Evolutionary conservation across 2,797 vertebrate genomes (phyloP), one percentile per base, ranked within the genome.

Genomic region (Clamator glandarius): DNA sequence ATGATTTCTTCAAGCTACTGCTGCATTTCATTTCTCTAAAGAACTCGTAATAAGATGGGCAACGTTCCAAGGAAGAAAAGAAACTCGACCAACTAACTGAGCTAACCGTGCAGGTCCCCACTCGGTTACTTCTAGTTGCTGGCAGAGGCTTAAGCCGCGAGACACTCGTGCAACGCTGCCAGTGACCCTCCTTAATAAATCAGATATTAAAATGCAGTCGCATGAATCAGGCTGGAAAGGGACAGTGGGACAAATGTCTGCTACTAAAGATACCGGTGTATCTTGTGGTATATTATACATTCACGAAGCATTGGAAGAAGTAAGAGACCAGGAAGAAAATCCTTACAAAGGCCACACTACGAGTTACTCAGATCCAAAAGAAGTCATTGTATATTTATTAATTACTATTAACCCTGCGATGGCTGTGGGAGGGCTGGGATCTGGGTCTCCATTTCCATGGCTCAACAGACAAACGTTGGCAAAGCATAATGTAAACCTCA

Each of bases 21-120:
- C 93, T 96, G 95, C 96, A 95, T 96, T 97, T 97, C 96, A 96
- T 97, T 97, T 97, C 96, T 95, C 96, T 95, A 87, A 97, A 97
- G 95, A 96, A 97, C 96, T 96, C 95, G 93, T 97, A 97, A 97
- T 96, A 97, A 96, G 95, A 96, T 20, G 86, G 97, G 96, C 90
- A 90, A 91, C 50, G 77, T 73, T 97, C 97, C 97, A 98, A 95
- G 68, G 12, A 85, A 80, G 58, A 67, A 92, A 95, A 95, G 81
- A 75, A 93, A 94, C 92, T 59, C 29, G 39, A 95, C 55, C 74
- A 84, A 79, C 23, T 33, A 58, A 61, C 21, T 23, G 91, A 52
- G 33, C 84, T 74, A 82, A 86, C 70, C 16, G 7, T 57, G 84
- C 74, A n/a, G 94, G 55, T 96, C 61, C 52, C 67, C 63, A 26